Conservation (phyloP, 1,140 invertebrate genomes). For the Paramacrobiotus metropolitanus region DNA sequence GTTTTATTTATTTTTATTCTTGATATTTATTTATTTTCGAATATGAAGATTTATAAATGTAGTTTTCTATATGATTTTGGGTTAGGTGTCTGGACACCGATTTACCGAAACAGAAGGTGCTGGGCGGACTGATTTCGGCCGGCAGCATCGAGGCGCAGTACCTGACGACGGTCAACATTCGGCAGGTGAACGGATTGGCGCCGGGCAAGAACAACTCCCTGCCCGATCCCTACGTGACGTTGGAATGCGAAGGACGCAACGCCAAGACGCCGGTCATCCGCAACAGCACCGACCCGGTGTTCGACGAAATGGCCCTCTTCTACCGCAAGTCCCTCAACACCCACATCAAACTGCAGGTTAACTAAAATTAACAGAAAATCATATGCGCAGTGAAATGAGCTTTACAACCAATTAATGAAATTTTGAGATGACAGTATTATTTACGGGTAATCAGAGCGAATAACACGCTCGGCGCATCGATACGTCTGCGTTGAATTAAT, state of each 20-base stretch:
- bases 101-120: not conserved
- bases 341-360: not conserved
- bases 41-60: no score
- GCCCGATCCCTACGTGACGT: conserved; percentile 30
- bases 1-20: no score
- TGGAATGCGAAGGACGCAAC: conserved; percentile 29
- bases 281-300: conserved; percentile 27
- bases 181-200: not conserved
- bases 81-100: not conserved
- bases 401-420: no score
- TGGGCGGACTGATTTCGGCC: not conserved
- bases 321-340: conserved; percentile 24
- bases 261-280: conserved; percentile 22
- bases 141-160: not conserved
- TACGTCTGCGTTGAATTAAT: no score
- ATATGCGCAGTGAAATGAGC: no score
- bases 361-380: not conserved
- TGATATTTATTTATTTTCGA: no score
- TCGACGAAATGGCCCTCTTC: conserved; percentile 29
- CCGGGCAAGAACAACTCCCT: conserved; percentile 12
- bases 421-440: no score
- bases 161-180: not conserved
- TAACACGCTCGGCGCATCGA: no score
- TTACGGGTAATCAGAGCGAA: no score
- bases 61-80: no score